Percentiles rank a stretch among this genome's conserved stretches.
These are phyloP conservation scores for Druon quercuslanigerum DNA, from an alignment of 1,140 invertebrate genomes.

Conservation along the genomic window DNA sequence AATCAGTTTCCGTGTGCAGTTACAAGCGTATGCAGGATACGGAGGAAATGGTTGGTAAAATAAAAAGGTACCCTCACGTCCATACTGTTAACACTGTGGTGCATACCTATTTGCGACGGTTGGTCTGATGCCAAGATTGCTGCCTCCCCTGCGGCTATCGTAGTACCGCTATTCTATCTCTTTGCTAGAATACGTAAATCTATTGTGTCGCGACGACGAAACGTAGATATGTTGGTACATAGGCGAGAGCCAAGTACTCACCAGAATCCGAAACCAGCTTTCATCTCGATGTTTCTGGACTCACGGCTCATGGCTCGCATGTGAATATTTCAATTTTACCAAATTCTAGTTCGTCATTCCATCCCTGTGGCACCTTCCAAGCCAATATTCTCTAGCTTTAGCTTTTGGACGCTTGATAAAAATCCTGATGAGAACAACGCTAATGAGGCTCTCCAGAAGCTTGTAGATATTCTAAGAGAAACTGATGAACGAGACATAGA, in stretches of 20 bases:
- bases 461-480: constrained; percentile 8
- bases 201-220: constrained; percentile 61
- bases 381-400: constrained; percentile 11
- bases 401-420: constrained; percentile 18
- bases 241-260: constrained; percentile 51
- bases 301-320: not conserved
- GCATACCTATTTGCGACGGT: constrained; percentile 64
- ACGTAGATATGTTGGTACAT: constrained; percentile 49
- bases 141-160: constrained; percentile 64
- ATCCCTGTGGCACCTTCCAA: not conserved
- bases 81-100: constrained; percentile 58
- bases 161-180: constrained; percentile 62
- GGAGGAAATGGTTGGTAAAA: constrained; percentile 20
- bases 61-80: constrained; percentile 49
- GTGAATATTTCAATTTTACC: constrained; percentile 19
- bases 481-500: constrained; percentile 22
- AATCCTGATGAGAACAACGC: constrained; percentile 25
- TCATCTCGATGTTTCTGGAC: not conserved
- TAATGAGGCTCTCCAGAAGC: not conserved
- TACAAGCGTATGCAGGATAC: constrained; percentile 3
- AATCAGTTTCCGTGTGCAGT: constrained; percentile 28
- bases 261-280: constrained; percentile 14
- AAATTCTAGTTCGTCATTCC: constrained; percentile 1
- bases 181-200: constrained; percentile 64
- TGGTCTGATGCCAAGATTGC: constrained; percentile 63